These are phyloP conservation scores for Notolepis coatsorum DNA, from an alignment of 2,797 vertebrate genomes.

Conservation along the genomic window DNA sequence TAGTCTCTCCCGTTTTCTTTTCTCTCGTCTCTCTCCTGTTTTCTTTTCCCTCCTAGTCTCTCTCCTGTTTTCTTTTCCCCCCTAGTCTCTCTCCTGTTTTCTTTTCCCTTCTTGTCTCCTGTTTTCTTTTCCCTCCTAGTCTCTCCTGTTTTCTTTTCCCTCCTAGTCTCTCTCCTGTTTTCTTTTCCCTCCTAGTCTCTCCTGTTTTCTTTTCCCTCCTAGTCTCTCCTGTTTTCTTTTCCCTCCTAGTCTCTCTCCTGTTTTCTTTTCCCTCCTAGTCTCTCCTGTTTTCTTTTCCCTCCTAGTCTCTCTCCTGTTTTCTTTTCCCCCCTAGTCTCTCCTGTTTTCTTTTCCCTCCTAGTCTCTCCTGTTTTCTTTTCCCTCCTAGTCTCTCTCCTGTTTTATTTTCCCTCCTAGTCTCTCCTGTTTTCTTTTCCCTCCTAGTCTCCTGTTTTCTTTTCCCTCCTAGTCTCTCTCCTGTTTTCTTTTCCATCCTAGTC, in stretches of 20 bases:
- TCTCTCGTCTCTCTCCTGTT: too few relatives aligned
- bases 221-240: slow-evolving; percentile 41
- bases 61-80: too few relatives aligned
- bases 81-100: slow-evolving; percentile 59
- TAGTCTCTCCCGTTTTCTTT: slow-evolving; percentile 47
- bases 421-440: too few relatives aligned
- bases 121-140: too few relatives aligned
- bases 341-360: slow-evolving; percentile 64
- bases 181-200: slow-evolving; percentile 33
- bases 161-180: slow-evolving; percentile 40
- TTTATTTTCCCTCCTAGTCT: too few relatives aligned
- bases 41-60: slow-evolving; percentile 67
- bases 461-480: too few relatives aligned
- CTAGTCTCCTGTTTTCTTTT: too few relatives aligned
- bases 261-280: slow-evolving; percentile 17
- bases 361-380: slow-evolving; percentile 9
- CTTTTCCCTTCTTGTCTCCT: too few relatives aligned
- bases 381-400: slow-evolving; percentile 7
- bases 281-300: slow-evolving; percentile 1
- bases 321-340: slow-evolving; percentile 57
- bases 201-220: slow-evolving; percentile 47
- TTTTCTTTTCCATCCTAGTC: too few relatives aligned
- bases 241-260: background rate
- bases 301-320: slow-evolving; percentile 46
- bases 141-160: too few relatives aligned